Base-by-base conservation (phyloP, 2,888 invertebrate genomes). In the Harpagoxenus sublaevis region DNA sequence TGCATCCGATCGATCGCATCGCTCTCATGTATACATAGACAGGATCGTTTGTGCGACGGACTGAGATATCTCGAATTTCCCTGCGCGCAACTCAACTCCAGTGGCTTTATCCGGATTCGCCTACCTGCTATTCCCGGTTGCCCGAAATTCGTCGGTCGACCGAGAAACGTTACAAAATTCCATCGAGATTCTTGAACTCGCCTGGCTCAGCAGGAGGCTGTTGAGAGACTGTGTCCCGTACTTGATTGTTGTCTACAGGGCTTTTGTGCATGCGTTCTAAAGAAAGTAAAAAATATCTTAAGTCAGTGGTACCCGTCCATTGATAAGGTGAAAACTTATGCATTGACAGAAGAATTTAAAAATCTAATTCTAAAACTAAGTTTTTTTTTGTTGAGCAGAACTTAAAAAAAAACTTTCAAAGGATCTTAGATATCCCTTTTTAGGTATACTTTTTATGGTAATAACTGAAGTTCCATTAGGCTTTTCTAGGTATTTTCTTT, bases 41-140 rank as follows among this genome's bases (percentile, higher is more conserved):
- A 55, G 18, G 73, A 79, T 71, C 79, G 79, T 73, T 81, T 73
- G 39, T 81, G 45, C 60, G 73, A 73, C 23, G 60, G 45, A 71
- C 71, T 71, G 79, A 79, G 79, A 81, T 81, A 81, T 81, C 79
- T 81, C 79, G 79, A 81, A 81, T 81, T 81, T 81, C 79, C 79
- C 60, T 62, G 73, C 48, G 70, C 79, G 45, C 79, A 39, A 79
- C 57, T 79, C 73, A 48, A 73, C 73, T 73, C 70, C 31, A 9
- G 79, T 39, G 79, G 73, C 45, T 81, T 73, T 45, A 48, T 60
- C 60, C 60, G 73, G 60, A 73, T 73, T 81, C 60, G 48, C 79
- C 79, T 81, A 73, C 60, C 79, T 81, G 79, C 73, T 73, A 60
- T 57, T 71, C 73, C 73, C 35, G 48, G 71, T 79, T 71, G 71